A percentile compares a stretch with the other conserved stretches of the same genome.
Conservation (phyloP, 2,113 vertebrate genomes). For the Trichomycterus rosablanca region DNA sequence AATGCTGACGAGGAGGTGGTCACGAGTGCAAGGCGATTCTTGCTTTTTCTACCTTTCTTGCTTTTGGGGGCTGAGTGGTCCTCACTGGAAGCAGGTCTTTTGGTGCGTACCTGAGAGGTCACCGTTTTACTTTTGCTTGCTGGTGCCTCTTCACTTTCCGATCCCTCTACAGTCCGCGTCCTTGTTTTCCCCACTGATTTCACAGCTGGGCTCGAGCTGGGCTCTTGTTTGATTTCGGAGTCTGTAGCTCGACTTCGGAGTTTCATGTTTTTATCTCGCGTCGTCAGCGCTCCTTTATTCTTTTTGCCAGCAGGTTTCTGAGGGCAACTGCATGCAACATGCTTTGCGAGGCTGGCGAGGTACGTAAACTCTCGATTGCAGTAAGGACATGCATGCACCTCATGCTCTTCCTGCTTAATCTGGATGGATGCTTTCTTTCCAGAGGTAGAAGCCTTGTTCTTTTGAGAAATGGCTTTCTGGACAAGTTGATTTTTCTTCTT, state of each 20-base stretch:
- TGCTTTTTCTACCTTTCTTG: constrained; percentile 76
- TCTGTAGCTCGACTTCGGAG: constrained; percentile 77
- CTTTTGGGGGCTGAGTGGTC: constrained; percentile 60
- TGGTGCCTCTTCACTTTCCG: constrained; percentile 59
- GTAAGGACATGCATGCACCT: constrained; percentile 85
- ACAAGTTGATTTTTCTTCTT: constrained; percentile 92
- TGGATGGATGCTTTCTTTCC: constrained; percentile 73
- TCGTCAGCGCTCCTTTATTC: constrained; percentile 65
- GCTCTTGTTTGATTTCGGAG: constrained; percentile 73
- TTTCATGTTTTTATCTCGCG: constrained; percentile 64
- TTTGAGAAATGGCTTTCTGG: constrained; percentile 91
- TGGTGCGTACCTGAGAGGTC: constrained; percentile 57
- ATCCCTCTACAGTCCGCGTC: constrained; percentile 76
- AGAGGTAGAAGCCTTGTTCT: constrained; percentile 76
- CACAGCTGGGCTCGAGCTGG: constrained; percentile 48
- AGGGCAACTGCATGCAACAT: constrained; percentile 86
- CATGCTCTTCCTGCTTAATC: constrained; percentile 53
- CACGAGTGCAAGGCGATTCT: constrained; percentile 68
- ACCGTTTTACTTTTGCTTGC: constrained; percentile 66
- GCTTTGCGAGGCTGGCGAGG: constrained; percentile 87
- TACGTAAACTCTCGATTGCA: constrained; percentile 91
- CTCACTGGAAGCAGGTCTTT: constrained; percentile 65
- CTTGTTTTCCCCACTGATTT: constrained; percentile 81
- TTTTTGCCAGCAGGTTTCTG: constrained; percentile 79
- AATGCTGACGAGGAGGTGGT: constrained; percentile 35